phyloP scores from a whole-genome alignment of 2,797 vertebrate species.

The Tokudaia tokunoshimensis region DNA sequence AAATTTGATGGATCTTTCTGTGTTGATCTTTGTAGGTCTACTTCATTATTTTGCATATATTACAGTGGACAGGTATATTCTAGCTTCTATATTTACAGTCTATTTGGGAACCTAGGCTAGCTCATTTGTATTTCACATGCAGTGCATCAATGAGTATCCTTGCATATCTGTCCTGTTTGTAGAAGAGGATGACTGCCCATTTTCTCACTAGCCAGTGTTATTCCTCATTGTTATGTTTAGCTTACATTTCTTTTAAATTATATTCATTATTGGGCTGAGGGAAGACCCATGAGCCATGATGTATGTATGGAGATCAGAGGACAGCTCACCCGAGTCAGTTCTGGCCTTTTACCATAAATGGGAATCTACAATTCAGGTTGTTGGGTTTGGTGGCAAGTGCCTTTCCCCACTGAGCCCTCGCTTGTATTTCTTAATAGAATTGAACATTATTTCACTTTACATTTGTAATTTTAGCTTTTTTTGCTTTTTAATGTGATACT shows the following conservation, averaged over 20 bases:
- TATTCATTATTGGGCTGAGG: not conserved
- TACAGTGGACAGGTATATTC: slow-evolving; percentile 23
- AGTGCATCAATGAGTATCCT: not conserved
- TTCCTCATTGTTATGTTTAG: slow-evolving; percentile 5
- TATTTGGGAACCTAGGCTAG: slow-evolving; percentile 58
- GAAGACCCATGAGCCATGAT: not conserved
- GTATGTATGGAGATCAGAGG: not conserved
- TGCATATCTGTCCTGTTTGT: not conserved
- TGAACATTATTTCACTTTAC: slow-evolving; percentile 56
- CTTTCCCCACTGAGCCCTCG: not conserved
- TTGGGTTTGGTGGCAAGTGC: not conserved
- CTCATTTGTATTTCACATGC: slow-evolving; percentile 20
- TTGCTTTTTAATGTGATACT: slow-evolving; percentile 44
- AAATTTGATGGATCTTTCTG: not conserved
- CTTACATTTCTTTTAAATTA: not conserved
- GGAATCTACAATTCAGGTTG: not conserved
- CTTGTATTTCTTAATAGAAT: slow-evolving; percentile 14
- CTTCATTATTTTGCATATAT: slow-evolving; percentile 42
- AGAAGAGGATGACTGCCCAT: not conserved
- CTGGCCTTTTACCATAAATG: not conserved
- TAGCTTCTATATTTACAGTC: slow-evolving; percentile 9
- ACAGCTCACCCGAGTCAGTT: not conserved
- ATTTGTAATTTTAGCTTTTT: slow-evolving; percentile 6
- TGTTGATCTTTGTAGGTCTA: not conserved
- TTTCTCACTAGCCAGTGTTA: not conserved